A percentile compares a stretch with the other conserved stretches of the same genome.
phyloP scores from a whole-genome alignment of 2,888 invertebrate species.

The Pollenia amentaria region DNA sequence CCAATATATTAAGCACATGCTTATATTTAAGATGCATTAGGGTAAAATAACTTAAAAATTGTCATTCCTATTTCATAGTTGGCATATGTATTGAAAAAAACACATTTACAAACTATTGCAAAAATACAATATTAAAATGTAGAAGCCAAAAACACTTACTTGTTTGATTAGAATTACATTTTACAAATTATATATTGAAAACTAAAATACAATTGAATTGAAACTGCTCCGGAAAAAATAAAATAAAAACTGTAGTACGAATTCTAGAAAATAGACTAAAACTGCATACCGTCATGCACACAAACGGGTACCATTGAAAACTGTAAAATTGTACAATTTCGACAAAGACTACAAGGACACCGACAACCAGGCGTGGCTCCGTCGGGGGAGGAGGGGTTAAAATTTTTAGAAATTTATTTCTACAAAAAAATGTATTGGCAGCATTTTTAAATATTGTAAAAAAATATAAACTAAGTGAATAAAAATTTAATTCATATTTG shows the following conservation, averaged over 20 bases:
- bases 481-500: no score
- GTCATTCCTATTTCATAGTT: constrained; percentile 41
- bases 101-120: constrained; percentile 14
- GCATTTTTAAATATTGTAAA: no score
- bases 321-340: constrained; percentile 38
- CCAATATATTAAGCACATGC: constrained; percentile 10
- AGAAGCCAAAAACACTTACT: constrained; percentile 44
- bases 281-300: constrained; percentile 61
- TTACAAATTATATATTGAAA: constrained; percentile 61
- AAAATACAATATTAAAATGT: not conserved
- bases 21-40: constrained; percentile 42
- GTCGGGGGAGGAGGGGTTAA: no score
- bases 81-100: constrained; percentile 44
- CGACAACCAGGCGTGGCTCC: not conserved
- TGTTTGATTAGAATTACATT: constrained; percentile 59
- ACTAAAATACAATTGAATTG: constrained; percentile 59
- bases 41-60: constrained; percentile 60
- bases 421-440: no score
- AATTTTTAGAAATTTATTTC: no score
- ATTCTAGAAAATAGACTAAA: constrained; percentile 55
- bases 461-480: no score
- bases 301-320: constrained; percentile 6
- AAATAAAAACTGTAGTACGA: constrained; percentile 35
- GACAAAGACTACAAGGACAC: constrained; percentile 19
- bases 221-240: constrained; percentile 8